Base-by-base conservation (phyloP, 2,797 vertebrate genomes). In the Ctenopoma multispine region DNA sequence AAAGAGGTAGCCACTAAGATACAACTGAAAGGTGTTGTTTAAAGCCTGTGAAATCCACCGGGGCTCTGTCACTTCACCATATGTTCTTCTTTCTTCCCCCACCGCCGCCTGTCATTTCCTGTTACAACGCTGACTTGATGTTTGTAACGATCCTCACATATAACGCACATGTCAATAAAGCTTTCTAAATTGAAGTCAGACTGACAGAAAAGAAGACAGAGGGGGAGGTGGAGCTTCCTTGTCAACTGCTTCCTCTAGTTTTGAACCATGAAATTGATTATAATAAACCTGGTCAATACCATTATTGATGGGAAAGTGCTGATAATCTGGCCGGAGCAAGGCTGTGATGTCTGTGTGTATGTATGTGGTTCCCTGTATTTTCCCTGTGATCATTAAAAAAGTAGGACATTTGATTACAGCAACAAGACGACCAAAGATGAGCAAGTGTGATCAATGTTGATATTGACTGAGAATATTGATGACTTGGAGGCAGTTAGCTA, bases 341-440 rank as follows among this genome's bases (percentile, higher is more conserved):
- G 20, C 62, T 83, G 58, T 63, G 78, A 89, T 89, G 48, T 73
- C 59, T 48, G 21, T 62, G 43, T 58, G 15, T 65, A 56, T 63
- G 63, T 31, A 47, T 34, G 14, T 44, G 53, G 31, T 63, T 59
- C 64, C 34, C 44, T 59, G 70, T 66, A 50, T 62, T 63, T 69
- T 55, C 59, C 21, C 41, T 56, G 34, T 20, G 48, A 74, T 80
- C 63, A 72, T 73, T 79, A 64, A 73, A 70, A 75, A 60, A 74
- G 68, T 62, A 66, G 67, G 59, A 51, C 61, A 72, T 75, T 84
- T 87, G 79, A 86, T 80, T 80, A 79, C 56, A 74, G 74, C 67
- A 64, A 59, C 51, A 4, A 51, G 63, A 77, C 1, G 21, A 75
- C 61, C 77, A 67, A 36, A 81, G 70, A 84, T 73, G 77, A 82